Conservation (phyloP, 2,797 vertebrate genomes). For the Muscicapa striata region DNA sequence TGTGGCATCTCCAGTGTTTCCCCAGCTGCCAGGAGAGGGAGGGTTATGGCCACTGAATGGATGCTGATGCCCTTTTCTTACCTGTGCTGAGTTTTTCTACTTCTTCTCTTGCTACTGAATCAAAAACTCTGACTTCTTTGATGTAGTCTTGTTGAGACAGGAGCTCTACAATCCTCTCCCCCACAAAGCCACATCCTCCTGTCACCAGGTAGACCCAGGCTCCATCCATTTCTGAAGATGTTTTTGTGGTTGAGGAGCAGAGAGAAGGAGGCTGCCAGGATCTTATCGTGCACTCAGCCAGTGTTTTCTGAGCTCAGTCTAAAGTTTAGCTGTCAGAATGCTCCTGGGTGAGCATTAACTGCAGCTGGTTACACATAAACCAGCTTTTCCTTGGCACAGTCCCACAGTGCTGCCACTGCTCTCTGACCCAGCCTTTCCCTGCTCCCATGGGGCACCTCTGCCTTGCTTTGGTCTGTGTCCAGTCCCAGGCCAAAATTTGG, state of each 20-base stretch:
- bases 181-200: conserved; percentile 59
- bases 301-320: neutral
- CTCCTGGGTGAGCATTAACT: neutral
- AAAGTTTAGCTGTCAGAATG: neutral
- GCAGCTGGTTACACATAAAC: neutral
- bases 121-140: conserved; percentile 55
- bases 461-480: neutral
- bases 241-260: neutral
- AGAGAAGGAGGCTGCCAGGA: neutral
- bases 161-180: conserved; percentile 29
- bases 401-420: neutral
- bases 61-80: neutral
- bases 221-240: neutral
- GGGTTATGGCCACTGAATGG: neutral
- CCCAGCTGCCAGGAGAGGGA: neutral
- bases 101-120: conserved; percentile 31
- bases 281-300: neutral
- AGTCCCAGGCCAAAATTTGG: neutral
- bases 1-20: neutral
- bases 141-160: conserved; percentile 47
- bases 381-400: neutral
- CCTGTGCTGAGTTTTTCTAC: conserved; percentile 35
- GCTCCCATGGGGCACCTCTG: neutral
- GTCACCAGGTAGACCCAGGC: conserved; percentile 56
- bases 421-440: neutral